Evolutionary conservation across 1,140 invertebrate species (phyloP).

Genomic region (Andricus grossulariae): DNA sequence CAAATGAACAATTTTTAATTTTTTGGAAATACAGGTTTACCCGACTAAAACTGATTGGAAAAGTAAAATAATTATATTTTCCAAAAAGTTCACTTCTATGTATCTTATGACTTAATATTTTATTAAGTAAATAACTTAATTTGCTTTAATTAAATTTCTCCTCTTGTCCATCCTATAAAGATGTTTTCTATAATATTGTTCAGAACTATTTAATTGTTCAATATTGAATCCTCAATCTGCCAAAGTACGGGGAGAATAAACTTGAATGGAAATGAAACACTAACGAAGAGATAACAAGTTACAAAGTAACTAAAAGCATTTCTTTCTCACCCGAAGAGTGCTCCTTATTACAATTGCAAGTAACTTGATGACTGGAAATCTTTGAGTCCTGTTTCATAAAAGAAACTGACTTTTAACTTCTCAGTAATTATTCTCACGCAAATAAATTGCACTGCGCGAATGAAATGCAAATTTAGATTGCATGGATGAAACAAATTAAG

Average conservation of each 20-base stretch:
- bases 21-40: no score
- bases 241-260: constrained; percentile 1
- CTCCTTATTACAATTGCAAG: constrained; percentile 11
- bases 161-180: not conserved
- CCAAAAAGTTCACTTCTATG: no score
- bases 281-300: not conserved
- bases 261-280: constrained; percentile 12
- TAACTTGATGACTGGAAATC: constrained; percentile 22
- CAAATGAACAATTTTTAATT: no score
- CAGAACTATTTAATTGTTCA: not conserved
- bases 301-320: not conserved
- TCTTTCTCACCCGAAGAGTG: constrained; percentile 5
- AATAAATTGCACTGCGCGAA: constrained; percentile 9
- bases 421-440: not conserved
- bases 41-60: no score
- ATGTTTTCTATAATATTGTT: not conserved
- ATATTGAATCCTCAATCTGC: not conserved
- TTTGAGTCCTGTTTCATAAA: constrained; percentile 3
- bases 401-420: not conserved
- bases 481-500: not conserved
- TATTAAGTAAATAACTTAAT: no score
- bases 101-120: no score
- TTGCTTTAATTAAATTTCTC: not conserved
- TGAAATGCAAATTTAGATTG: constrained; percentile 10
- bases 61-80: no score